Base-by-base conservation (phyloP, 2,888 invertebrate genomes). In the Blastobasis adustella region DNA sequence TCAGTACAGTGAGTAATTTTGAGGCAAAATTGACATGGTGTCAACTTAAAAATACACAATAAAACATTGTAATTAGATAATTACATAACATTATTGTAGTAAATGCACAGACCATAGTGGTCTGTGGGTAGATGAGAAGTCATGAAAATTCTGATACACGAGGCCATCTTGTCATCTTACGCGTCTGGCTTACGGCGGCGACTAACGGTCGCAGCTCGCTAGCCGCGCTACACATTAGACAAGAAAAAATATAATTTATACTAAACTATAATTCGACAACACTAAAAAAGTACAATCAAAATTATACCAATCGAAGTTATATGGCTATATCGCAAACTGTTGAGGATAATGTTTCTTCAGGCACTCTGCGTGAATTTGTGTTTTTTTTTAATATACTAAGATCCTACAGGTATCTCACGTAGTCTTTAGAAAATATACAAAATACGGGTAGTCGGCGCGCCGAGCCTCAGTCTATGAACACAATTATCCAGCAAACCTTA, bases 401-500 rank as follows among this genome's bases (percentile, higher is more conserved):
- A 69, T 71, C 66, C 76, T 79, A 80, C 63, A 69, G 70, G 69
- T 65, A 42, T 73, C 62, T 60, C 64, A 67, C 66, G 53, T 55
- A 50, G 52, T 58, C 54, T 63, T 67, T 74, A 79, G 73, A 75
- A 76, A 79, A 78, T 76, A 81, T 82, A 82, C 63, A 80, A 79
- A 79, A 77, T 73, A 76, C 72, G 71, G 64, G 65, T 76, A 65
- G 23, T 23, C 23, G 23, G 23, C 23, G 23, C 23, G 60, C 58
- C 62, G 59, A 67, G 70, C 71, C 70, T 87, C 87, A 85, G 83
- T 85, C 86, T 82, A 82, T 87, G 83, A 87, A 86, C 87, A 87
- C 87, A 88, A 85, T 85, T 76, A 82, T 80, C 80, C 86, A 82
- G 82, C 85, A 75, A 82, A 84, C 78, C 87, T 87, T 87, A 88